Evolutionary conservation across 2,797 vertebrate genomes (phyloP), one percentile per base, ranked within the genome.

Genomic region (Aplochiton taeniatus): DNA sequence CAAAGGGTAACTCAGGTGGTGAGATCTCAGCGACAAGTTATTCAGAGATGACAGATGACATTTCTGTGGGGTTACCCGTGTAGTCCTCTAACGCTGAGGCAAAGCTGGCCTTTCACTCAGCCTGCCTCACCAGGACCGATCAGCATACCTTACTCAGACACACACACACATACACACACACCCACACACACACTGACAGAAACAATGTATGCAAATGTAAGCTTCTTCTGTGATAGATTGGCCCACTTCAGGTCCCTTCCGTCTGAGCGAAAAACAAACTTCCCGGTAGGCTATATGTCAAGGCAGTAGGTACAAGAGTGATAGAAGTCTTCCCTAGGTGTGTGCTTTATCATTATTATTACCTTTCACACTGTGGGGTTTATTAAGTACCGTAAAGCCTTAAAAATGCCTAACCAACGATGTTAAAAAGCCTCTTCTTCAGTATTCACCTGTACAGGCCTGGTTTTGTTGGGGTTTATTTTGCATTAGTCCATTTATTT

Each of bases 21-120:
- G 70, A 82, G 75, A 84, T 85, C 70, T 77, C 52, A 20, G 73
- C 11, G 65, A 83, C 80, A 85, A 90, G 85, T 85, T 88, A 83
- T 86, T 86, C 78, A 63, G 75, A 73, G 49, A 61, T 81, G 86
- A 88, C 85, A 85, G 85, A 81, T 90, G 88, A 90, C 89, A 90
- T 90, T 90, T 91, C 69, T 77, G 73, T 65, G 76, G 82, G 85
- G 80, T 83, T 83, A 74, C 81, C 82, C 83, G 80, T 80, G 82
- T 76, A 86, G 75, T 76, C 65, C 68, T 77, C 62, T 78, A 79
- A 76, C 78, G 11, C 72, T 66, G 77, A 85, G 78, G 83, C 80
- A 85, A 82, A 82, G 78, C 71, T 87, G 85, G 81, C 85, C 87
- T 91, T 89, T 89, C 69, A 66, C 83, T 84, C 71, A 55, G 68